Evolutionary conservation across 2,888 invertebrate species (phyloP), one percentile per base, ranked within the genome.

Genomic region (Tanaodytes sp.): DNA sequence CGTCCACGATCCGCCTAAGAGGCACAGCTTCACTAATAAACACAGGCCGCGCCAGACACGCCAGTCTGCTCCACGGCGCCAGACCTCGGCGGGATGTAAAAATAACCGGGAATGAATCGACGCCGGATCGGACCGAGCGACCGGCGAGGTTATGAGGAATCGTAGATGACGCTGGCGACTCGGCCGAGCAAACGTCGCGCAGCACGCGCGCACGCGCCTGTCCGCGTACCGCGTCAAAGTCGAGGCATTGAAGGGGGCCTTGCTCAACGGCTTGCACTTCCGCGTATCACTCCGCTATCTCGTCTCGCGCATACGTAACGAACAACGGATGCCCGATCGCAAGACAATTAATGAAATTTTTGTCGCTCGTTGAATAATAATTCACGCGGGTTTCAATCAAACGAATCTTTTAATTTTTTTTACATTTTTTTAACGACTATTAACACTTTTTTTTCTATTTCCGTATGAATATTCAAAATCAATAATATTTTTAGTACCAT

Each of bases 161-260:
- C 61, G 57, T 61, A 63, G 63, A 62, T 68, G 69, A 69, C 58
- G 64, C 66, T 67, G 49, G 5, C 33, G 59, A 46, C 52, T 49
- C 61, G 45, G 48, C 52, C 48, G 58, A 66, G 63, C 61, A 59
- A 65, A 64, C 76, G 73, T 73, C 77, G 76, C 77, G 74, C 73
- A 72, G 74, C 73, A 74, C 75, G 76, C 69, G 63, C 57, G 70
- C 57, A 45, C 40, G 12, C 8, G n/a, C 39, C 1, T 9, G 19
- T 19, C 9, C 12, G 19, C 12, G 19, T 40, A 18, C 54, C 75
- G 66, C 78, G 75, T 76, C 76, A 75, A 77, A 73, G 76, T 75
- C 73, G 77, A 76, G 82, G 82, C 77, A 82, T 82, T 82, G 82
- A 83, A 80, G 76, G 72, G 79, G 78, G 76, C 80, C 83, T 68